Conservation (phyloP, 2,888 invertebrate genomes). For the Drosophila greeni region DNA sequence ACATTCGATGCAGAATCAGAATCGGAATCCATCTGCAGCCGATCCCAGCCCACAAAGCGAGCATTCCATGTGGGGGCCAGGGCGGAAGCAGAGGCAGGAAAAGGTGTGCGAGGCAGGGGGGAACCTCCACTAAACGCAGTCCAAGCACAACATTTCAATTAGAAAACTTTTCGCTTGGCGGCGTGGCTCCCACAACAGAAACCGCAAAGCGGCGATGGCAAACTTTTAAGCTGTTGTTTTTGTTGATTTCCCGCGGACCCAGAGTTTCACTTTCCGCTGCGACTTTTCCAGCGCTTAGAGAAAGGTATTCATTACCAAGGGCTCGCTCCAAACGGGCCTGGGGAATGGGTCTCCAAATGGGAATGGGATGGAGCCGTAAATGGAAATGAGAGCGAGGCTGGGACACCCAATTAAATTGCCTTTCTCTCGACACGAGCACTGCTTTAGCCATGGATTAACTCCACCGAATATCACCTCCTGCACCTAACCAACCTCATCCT, state of each 20-base stretch:
- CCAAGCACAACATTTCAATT: conserved; percentile 16
- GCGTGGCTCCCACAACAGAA: conserved; percentile 4
- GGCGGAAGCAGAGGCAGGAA: conserved; percentile 12
- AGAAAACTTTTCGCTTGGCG: conserved; percentile 16
- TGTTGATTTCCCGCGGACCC: conserved; percentile 18
- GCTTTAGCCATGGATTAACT: conserved; percentile 10
- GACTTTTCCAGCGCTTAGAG: conserved; percentile 36
- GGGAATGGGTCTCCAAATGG: conserved; percentile 27
- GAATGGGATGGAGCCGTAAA: conserved; percentile 23
- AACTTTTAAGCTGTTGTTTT: conserved; percentile 15
- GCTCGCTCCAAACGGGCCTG: conserved; percentile 15
- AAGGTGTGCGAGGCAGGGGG: conserved; percentile 1
- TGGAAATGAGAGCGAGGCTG: conserved; percentile 13
- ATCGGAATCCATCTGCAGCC: neutral
- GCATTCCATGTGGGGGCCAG: neutral
- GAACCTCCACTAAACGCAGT: conserved; percentile 1
- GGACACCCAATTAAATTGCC: conserved; percentile 39
- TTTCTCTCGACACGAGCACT: conserved; percentile 24
- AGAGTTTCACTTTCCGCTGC: conserved; percentile 45
- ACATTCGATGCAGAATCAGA: conserved; percentile 16
- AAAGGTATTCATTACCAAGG: conserved; percentile 60
- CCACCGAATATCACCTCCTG: conserved; percentile 1
- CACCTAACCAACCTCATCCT: conserved; percentile 24
- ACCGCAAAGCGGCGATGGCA: conserved; percentile 25
- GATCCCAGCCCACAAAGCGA: neutral